Evolutionary conservation across 2,797 vertebrate genomes (phyloP), one percentile per base, ranked within the genome.

Genomic region (Sebastes dallii): DNA sequence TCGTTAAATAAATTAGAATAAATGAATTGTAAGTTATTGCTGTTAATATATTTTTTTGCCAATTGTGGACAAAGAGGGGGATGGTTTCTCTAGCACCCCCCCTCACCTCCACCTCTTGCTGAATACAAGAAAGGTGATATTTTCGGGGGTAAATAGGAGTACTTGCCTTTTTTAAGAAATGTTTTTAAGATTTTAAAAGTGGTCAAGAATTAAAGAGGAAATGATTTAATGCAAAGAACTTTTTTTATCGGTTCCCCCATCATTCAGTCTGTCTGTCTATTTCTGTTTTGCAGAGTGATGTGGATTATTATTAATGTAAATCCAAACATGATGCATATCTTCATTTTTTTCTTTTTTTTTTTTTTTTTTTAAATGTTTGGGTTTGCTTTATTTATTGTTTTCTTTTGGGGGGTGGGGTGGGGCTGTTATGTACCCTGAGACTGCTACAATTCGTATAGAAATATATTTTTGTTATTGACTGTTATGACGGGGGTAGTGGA

Each of bases 211-310:
- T 90, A 91, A 94, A 92, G 91, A 90, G 89, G 84, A 94, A 93
- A 93, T 87, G 92, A 93, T 94, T 95, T 94, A 94, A 95, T 96
- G 97, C 96, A 98, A 96, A 96, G 95, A 96, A 96, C 96, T 96
- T 97, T 95, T 95, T 95, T 97, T 96, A 95, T 95, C 91, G 81
- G 91, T 90, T 94, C 86, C 77, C 86, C 86, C 87, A 86, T 91
- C 85, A 90, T 90, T 95, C 95, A 91, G 96, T 95, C 95, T 91
- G 93, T 95, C 59, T 72, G 93, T 95, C 59, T 68, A 8, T 83
- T 94, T 93, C 88, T 88, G 84, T 94, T 94, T 90, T 88, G 86
- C 93, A 92, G 92, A 93, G 89, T 95, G 93, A 93, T 90, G 91
- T 89, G 85, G 90, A 91, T 92, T 93, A 90, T 91, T 89, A 88